Evolutionary conservation across 1,140 invertebrate genomes (phyloP).

Genomic region (Drosophila sproati): DNA sequence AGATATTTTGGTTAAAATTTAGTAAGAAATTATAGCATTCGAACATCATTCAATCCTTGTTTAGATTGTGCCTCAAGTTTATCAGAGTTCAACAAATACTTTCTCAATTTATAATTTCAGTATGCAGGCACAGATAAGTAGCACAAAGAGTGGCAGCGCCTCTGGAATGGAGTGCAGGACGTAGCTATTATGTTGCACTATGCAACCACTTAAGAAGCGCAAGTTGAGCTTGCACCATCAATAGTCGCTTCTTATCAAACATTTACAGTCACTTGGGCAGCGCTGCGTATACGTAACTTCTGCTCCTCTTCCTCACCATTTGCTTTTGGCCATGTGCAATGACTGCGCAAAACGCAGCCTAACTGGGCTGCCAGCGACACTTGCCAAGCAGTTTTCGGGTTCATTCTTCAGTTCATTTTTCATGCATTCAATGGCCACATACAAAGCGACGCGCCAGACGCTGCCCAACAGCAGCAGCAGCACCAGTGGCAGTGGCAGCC

Average conservation of each 20-base stretch:
- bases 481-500: slow-evolving; percentile 1
- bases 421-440: slow-evolving; percentile 70
- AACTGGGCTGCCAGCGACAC: slow-evolving; percentile 72
- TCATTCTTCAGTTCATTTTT: slow-evolving; percentile 66
- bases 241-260: slow-evolving; percentile 69
- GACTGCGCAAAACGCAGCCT: slow-evolving; percentile 72
- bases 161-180: slow-evolving; percentile 6
- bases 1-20: too few relatives aligned
- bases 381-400: slow-evolving; percentile 52
- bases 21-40: too few relatives aligned
- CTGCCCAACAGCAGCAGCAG: slow-evolving; percentile 41
- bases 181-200: slow-evolving; percentile 24
- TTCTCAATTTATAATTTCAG: not conserved
- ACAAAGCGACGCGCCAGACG: slow-evolving; percentile 55
- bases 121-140: not conserved
- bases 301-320: not conserved
- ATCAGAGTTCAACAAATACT: not conserved
- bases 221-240: slow-evolving; percentile 41
- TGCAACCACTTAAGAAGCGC: slow-evolving; percentile 11
- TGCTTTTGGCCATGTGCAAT: slow-evolving; percentile 33
- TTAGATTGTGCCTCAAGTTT: too few relatives aligned
- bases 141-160: not conserved
- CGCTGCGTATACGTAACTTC: slow-evolving; percentile 62
- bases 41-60: too few relatives aligned
- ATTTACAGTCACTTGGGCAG: slow-evolving; percentile 58